Evolutionary conservation across 2,888 invertebrate genomes (phyloP).

Genomic region (Meliscaeva auricollis): DNA sequence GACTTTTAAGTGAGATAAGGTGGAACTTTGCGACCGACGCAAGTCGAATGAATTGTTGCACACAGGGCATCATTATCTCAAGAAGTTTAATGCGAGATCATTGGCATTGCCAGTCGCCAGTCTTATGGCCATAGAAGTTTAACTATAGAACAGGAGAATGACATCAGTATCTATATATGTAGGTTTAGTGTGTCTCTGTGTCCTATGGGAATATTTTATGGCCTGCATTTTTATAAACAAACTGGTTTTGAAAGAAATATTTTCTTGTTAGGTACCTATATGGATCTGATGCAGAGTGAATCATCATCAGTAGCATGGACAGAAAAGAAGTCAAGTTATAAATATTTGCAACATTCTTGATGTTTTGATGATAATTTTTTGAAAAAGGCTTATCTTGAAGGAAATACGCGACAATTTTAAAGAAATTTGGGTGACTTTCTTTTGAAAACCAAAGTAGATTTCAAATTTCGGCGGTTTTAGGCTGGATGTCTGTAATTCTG

Average conservation of each 20-base stretch:
- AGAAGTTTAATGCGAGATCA: slow-evolving; percentile 35
- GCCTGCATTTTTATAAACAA: background rate
- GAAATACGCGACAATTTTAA: too few species aligned
- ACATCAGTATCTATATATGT: too few species aligned
- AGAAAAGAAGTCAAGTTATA: background rate
- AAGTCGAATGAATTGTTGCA: slow-evolving; percentile 24
- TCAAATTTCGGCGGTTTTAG: too few species aligned
- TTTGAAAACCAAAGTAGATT: too few species aligned
- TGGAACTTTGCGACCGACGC: background rate
- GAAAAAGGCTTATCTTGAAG: too few species aligned
- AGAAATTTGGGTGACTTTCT: too few species aligned
- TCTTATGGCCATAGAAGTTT: background rate
- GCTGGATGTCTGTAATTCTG: too few species aligned
- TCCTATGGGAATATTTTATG: slow-evolving; percentile 31
- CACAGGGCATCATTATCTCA: slow-evolving; percentile 34
- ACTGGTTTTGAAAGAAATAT: slow-evolving; percentile 13
- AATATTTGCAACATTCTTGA: too few species aligned
- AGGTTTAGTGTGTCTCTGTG: too few species aligned
- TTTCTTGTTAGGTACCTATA: background rate
- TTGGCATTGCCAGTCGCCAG: slow-evolving; percentile 13
- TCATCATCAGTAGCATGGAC: slow-evolving; percentile 1
- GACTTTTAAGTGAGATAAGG: slow-evolving; percentile 35
- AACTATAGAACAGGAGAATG: slow-evolving; percentile 1
- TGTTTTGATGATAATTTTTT: too few species aligned
- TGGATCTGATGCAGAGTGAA: slow-evolving; percentile 16